These are phyloP conservation scores for Rhynchomys soricoides DNA, from an alignment of 2,113 vertebrate genomes.

Conservation along the genomic window DNA sequence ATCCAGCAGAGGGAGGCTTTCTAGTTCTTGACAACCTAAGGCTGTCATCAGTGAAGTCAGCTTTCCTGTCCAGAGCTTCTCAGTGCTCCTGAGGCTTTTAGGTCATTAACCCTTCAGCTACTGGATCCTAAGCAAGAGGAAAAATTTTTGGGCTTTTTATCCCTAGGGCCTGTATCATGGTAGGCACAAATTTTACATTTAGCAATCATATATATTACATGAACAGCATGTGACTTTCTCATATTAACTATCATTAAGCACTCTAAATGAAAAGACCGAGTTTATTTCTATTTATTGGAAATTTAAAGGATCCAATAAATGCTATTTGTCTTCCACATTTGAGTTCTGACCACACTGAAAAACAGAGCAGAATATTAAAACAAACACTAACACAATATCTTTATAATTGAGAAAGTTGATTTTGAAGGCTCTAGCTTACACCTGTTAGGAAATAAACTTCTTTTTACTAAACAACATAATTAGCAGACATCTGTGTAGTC, in stretches of 20 bases:
- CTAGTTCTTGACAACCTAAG: background rate
- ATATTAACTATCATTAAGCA: background rate
- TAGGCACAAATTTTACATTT: background rate
- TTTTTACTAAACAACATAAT: conserved; percentile 19
- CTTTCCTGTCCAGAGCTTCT: background rate
- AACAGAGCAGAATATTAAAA: conserved; percentile 14
- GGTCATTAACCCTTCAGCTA: background rate
- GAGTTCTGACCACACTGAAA: background rate
- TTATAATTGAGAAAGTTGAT: conserved; percentile 14
- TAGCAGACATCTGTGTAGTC: background rate
- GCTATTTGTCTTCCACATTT: background rate
- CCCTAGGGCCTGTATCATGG: background rate
- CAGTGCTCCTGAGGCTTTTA: background rate
- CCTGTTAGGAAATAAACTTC: background rate
- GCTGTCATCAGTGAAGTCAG: background rate
- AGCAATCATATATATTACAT: background rate
- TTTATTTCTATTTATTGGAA: background rate
- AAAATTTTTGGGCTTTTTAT: background rate
- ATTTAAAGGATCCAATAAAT: background rate
- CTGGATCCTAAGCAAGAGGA: background rate
- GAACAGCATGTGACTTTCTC: background rate
- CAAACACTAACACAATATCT: background rate
- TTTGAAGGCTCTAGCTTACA: background rate
- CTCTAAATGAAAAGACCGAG: background rate
- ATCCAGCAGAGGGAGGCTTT: background rate